Evolutionary conservation across 2,797 vertebrate genomes (phyloP), one percentile per base, ranked within the genome.

Genomic region (Astyanax mexicanus): DNA sequence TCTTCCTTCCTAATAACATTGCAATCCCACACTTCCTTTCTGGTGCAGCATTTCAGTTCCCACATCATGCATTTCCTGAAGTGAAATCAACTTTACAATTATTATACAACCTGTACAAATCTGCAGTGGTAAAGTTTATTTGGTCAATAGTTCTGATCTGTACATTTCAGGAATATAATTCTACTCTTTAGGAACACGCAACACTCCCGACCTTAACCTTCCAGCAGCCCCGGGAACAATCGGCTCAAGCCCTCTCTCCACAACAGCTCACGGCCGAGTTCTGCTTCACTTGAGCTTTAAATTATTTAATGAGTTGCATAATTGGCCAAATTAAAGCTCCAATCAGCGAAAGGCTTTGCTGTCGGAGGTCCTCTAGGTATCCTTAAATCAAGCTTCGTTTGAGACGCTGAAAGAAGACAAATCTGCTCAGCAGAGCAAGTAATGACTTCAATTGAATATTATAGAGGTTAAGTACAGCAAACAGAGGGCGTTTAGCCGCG

Each of bases 201-300:
- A 42, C 51, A 47, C 5, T 47, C 6, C 37, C 60, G 47, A 37
- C 73, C 54, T 38, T 11, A 1, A 27, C 51, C 17, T 19, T 25
- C 49, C 49, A 49, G 19, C n/a, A 7, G n/a, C n/a, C 45, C 45
- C 7, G 6, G 49, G 49, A 32, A 19, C 25, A 10, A 49, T 45
- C 40, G 74, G 15, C 27, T 15, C 55, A 51, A 8, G 32, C 55
- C 13, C 21, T 44, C 69, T 71, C 65, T 79, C 6, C 13, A 42
- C 78, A 81, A 69, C 64, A 55, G 81, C 87, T 69, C 70, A 88
- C 80, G 77, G 85, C 80, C 81, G 21, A 67, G 80, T 88, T 84
- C 81, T 89, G 90, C 84, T 89, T 91, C 89, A 90, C 84, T 91
- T 92, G 86, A 91, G 90, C 89, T 90, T 84, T 88, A 90, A 91